phyloP scores from a whole-genome alignment of 1,140 invertebrate genomes.

The Drosophila neocordata region DNA sequence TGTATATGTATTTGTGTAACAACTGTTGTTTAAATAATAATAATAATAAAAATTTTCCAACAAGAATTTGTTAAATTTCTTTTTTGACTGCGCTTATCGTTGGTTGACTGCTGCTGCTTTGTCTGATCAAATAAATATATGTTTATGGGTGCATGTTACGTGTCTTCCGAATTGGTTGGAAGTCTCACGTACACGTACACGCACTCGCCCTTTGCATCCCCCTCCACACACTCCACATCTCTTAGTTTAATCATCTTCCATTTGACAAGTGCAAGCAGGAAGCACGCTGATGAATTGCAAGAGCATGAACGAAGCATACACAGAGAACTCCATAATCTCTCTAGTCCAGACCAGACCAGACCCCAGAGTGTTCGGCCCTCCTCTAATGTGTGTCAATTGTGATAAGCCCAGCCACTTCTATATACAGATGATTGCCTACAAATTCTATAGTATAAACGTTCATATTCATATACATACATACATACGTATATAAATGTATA shows the following conservation, averaged over 20 bases:
- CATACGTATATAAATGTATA: neutral
- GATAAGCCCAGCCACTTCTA: slow-evolving; percentile 45
- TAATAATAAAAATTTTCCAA: slow-evolving; percentile 42
- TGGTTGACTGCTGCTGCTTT: slow-evolving; percentile 29
- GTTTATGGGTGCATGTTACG: slow-evolving; percentile 1
- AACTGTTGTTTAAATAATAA: slow-evolving; percentile 62
- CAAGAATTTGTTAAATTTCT: slow-evolving; percentile 24
- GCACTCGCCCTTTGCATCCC: neutral
- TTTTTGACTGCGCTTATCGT: slow-evolving; percentile 68
- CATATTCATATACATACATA: slow-evolving; percentile 5
- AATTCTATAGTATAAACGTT: slow-evolving; percentile 2
- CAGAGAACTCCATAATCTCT: neutral
- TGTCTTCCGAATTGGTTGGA: slow-evolving; percentile 6
- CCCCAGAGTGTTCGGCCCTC: slow-evolving; percentile 16
- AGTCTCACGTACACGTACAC: neutral
- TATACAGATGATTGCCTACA: neutral
- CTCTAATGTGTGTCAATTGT: slow-evolving; percentile 67
- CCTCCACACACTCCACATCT: neutral
- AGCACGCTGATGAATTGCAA: slow-evolving; percentile 27
- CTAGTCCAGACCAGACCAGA: slow-evolving; percentile 19
- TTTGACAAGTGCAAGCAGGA: slow-evolving; percentile 32
- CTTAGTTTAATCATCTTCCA: slow-evolving; percentile 22
- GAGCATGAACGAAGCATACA: slow-evolving; percentile 9
- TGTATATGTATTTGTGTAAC: slow-evolving; percentile 24
- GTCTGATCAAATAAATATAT: slow-evolving; percentile 49